Percentiles rank a stretch among this genome's conserved stretches.
Conservation (phyloP, 2,113 vertebrate genomes). For the Austrofundulus limnaeus region DNA sequence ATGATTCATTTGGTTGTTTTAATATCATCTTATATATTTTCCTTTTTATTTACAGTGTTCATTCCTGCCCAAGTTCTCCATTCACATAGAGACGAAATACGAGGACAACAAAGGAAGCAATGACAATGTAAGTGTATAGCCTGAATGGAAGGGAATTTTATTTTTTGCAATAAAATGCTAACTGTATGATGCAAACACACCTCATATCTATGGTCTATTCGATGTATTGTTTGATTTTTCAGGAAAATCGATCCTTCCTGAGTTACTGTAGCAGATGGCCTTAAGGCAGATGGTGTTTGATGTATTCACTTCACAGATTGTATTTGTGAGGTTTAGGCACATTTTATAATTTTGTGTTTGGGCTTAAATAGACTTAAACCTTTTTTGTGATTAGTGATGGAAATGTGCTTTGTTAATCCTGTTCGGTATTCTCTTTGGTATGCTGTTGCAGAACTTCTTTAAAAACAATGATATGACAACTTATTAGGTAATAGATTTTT, state of each 20-base stretch:
- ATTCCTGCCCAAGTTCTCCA: constrained; percentile 77
- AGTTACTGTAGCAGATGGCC: neutral
- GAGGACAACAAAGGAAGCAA: constrained; percentile 78
- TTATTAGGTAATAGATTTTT: neutral
- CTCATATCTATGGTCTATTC: neutral
- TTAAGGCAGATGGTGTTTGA: constrained; percentile 3
- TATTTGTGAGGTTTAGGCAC: neutral
- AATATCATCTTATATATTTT: neutral
- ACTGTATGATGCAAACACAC: neutral
- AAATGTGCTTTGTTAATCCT: constrained; percentile 1
- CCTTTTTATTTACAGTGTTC: constrained; percentile 59
- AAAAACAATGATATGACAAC: neutral
- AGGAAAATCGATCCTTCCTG: constrained; percentile 6
- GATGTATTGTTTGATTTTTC: constrained; percentile 4
- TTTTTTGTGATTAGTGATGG: constrained; percentile 6
- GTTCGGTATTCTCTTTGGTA: neutral
- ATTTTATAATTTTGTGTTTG: constrained; percentile 4
- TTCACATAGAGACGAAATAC: constrained; percentile 78
- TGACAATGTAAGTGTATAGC: constrained; percentile 65
- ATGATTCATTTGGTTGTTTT: too few species aligned
- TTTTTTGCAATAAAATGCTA: neutral
- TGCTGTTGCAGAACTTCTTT: neutral
- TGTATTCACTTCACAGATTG: neutral
- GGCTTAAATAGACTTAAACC: neutral
- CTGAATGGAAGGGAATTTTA: too few species aligned